Evolutionary conservation across 2,888 invertebrate species (phyloP).

Genomic region (Muschampia plurimacula): DNA sequence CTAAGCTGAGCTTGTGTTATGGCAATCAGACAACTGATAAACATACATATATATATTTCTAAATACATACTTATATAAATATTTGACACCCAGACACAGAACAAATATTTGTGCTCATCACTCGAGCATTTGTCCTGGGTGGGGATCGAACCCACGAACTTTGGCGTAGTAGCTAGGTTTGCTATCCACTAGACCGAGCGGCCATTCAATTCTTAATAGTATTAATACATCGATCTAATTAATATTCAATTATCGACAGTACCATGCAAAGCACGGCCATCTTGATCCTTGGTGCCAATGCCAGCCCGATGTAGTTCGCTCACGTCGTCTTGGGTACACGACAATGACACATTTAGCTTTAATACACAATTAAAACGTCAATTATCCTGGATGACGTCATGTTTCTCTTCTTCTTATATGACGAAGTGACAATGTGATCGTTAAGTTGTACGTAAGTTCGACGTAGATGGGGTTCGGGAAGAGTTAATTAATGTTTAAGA

Average conservation of each 20-base stretch:
- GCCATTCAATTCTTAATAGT: too few species aligned
- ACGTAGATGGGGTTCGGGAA: background rate
- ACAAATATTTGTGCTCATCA: too few species aligned
- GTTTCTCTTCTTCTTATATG: slow-evolving; percentile 10
- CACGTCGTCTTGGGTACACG: slow-evolving; percentile 60
- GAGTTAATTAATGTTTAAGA: background rate
- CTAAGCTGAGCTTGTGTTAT: too few species aligned
- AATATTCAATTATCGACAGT: slow-evolving; percentile 28
- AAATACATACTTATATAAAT: too few species aligned
- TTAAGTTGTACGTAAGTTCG: background rate
- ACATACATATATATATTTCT: too few species aligned
- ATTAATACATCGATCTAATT: slow-evolving; percentile 14
- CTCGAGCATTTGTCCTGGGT: too few species aligned
- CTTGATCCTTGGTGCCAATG: slow-evolving; percentile 66
- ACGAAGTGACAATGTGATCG: slow-evolving; percentile 6
- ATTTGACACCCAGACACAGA: too few species aligned
- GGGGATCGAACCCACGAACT: too few species aligned
- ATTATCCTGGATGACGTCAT: slow-evolving; percentile 30
- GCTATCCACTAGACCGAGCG: too few species aligned
- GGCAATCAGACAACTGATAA: too few species aligned
- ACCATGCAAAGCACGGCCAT: slow-evolving; percentile 38
- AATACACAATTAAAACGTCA: slow-evolving; percentile 43
- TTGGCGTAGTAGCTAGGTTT: too few species aligned
- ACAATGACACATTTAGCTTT: slow-evolving; percentile 64
- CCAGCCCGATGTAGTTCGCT: slow-evolving; percentile 49